These are phyloP conservation scores for Orientallactaga sibirica DNA, from an alignment of 2,797 vertebrate genomes.

Conservation along the genomic window DNA sequence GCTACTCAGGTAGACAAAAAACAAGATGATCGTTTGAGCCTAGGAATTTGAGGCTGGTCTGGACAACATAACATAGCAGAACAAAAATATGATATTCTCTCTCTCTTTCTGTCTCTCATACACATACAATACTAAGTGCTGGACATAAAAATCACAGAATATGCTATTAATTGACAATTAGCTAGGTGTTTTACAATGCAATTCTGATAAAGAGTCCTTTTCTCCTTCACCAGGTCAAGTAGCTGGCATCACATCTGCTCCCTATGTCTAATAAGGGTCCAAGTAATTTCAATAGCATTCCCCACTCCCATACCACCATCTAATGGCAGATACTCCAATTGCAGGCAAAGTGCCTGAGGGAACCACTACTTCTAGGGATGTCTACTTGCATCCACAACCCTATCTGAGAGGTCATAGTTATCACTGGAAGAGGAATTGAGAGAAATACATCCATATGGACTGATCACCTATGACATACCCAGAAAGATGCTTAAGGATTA, in stretches of 20 bases:
- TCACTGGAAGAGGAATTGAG: background rate
- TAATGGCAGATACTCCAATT: background rate
- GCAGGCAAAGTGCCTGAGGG: background rate
- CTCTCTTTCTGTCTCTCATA: background rate
- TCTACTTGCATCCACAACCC: background rate
- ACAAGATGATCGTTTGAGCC: background rate
- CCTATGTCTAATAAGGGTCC: background rate
- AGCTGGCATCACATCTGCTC: background rate
- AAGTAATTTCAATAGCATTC: background rate
- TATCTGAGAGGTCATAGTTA: background rate
- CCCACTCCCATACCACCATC: background rate
- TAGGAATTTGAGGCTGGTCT: background rate
- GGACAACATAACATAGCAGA: background rate
- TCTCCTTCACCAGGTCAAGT: background rate
- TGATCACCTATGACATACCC: background rate
- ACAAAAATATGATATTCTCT: background rate
- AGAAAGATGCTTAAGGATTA: conserved; percentile 5
- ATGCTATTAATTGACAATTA: background rate
- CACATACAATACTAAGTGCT: background rate
- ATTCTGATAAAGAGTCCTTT: background rate
- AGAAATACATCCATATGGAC: background rate
- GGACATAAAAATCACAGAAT: background rate
- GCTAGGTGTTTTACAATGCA: conserved; percentile 8
- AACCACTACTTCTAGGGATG: background rate
- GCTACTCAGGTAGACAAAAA: background rate